Evolutionary conservation across 2,797 vertebrate species (phyloP).

Genomic region (Botia kubotai): DNA sequence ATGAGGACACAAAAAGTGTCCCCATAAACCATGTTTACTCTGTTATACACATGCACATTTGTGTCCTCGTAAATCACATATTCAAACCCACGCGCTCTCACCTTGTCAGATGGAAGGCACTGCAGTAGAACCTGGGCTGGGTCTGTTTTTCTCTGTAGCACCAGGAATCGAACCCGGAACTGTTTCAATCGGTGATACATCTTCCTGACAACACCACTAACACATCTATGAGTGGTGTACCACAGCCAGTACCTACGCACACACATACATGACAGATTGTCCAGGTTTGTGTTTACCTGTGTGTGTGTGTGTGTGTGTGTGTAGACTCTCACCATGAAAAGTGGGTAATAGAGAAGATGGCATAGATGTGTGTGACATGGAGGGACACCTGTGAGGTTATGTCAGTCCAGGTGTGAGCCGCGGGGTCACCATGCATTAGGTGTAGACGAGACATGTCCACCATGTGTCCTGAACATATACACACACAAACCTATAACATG

Average conservation of each 20-base stretch:
- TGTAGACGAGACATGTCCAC: conserved; percentile 85
- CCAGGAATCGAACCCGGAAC: conserved; percentile 93
- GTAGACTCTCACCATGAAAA: conserved; percentile 91
- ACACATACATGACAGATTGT: not conserved
- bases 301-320: not conserved
- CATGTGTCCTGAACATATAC: conserved; percentile 78
- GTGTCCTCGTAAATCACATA: no score
- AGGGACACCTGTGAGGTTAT: conserved; percentile 62
- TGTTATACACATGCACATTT: no score
- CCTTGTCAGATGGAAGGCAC: conserved; percentile 91
- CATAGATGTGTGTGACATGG: conserved; percentile 88
- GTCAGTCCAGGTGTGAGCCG: conserved; percentile 88
- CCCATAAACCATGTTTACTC: no score
- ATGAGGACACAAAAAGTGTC: no score
- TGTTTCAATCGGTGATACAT: conserved; percentile 90
- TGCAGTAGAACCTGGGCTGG: conserved; percentile 92
- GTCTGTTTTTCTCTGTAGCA: conserved; percentile 89
- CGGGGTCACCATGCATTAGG: conserved; percentile 85
- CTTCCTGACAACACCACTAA: conserved; percentile 86
- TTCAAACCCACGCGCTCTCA: conserved; percentile 59
- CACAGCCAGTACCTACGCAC: conserved; percentile 94
- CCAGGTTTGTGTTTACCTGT: not conserved
- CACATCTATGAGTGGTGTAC: conserved; percentile 89
- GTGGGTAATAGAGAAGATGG: conserved; percentile 89
- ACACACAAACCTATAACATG: not conserved